Conservation (phyloP, 2,113 vertebrate genomes). For the Bettongia penicillata region DNA sequence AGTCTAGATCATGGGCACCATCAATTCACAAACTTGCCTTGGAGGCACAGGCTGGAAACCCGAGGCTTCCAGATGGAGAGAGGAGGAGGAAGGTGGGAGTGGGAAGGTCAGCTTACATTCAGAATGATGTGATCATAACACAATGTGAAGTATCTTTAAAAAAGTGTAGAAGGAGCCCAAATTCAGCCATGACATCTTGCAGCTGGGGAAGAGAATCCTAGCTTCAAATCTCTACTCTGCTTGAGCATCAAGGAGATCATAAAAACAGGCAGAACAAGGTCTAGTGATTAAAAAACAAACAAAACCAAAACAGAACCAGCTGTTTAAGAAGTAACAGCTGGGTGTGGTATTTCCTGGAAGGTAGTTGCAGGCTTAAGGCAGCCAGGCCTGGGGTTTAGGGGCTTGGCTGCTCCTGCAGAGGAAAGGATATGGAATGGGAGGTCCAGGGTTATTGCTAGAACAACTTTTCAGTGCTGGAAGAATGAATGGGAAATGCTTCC, state of each 20-base stretch:
- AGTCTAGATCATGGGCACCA: neutral
- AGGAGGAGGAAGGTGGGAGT: accelerated
- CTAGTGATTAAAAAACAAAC: neutral
- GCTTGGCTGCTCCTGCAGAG: constrained; percentile 10
- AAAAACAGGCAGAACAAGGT: neutral
- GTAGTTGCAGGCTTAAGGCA: constrained; percentile 27
- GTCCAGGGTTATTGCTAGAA: constrained; percentile 51
- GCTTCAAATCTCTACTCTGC: neutral
- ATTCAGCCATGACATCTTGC: neutral
- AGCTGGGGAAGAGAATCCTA: neutral
- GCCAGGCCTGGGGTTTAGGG: neutral
- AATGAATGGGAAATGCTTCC: constrained; percentile 33
- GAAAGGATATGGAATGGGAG: constrained; percentile 43
- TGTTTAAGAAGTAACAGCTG: constrained; percentile 41
- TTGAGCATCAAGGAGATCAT: neutral
- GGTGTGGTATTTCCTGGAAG: constrained; percentile 52
- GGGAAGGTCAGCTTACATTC: neutral
- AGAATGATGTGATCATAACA: neutral
- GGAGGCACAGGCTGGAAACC: accelerated
- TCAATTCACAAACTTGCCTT: neutral
- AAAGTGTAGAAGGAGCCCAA: neutral
- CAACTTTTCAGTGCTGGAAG: constrained; percentile 44
- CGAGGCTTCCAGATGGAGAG: neutral
- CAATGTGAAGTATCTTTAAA: neutral
- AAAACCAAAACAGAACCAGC: constrained; percentile 30